Evolutionary conservation across 2,888 invertebrate species (phyloP), one percentile per base, ranked within the genome.

Genomic region (Caenorhabditis afra): DNA sequence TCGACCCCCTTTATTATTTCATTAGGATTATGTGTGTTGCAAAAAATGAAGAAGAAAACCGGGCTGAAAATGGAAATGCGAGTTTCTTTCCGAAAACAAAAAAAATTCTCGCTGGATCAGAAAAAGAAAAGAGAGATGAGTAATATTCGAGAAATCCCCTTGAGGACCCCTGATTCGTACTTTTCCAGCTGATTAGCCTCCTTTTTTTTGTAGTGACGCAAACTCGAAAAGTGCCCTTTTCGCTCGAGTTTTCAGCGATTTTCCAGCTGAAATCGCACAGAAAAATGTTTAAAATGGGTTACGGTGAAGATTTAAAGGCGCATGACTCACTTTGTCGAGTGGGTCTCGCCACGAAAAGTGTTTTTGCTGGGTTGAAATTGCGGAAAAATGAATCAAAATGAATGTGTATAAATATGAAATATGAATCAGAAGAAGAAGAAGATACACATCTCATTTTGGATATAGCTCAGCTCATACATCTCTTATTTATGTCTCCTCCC

Each of bases 401-500:
- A 29, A 29, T 29, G n/a, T n/a, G n/a, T n/a, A n/a, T n/a, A 37
- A 62, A 49, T 10, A 10, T 23, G n/a, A 14, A 37, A 23, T 23
- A 39, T 29, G 39, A 53, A 53, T 14, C 29, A 35, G 16, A 53
- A 29, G 23, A 52, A 35, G 16, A 7, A 35, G 37, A 3, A 10
- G 18, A 37, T 35, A 7, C 29, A 29, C 29, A 29, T 29, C 29
- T 29, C 29, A 29, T 29, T 29, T 29, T 7, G 29, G 7, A 29
- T 29, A 29, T 29, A 29, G 29, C 29, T 29, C 29, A 29, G 29
- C 29, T 29, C 29, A 29, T 29, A 29, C 49, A 49, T 49, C 49
- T 49, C 49, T 49, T 49, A 49, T 49, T 49, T 49, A 49, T 49
- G 22, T 22, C 47, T 18, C 49, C 49, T 22, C 49, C 49, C 3